Conservation (phyloP, 2,888 invertebrate genomes). For the Oscheius sp. region DNA sequence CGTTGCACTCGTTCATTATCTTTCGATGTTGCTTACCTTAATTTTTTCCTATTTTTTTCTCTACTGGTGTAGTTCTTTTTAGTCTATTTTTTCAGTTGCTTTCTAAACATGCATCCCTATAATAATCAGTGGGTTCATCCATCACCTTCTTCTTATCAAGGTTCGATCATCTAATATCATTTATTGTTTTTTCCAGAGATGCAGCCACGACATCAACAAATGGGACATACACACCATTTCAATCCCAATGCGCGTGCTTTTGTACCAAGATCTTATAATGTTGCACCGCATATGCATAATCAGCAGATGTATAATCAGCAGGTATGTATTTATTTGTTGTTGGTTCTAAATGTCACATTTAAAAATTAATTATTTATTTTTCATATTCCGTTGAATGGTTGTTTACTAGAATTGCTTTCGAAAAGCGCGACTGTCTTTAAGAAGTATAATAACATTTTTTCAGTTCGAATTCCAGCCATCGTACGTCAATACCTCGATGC, state of each 20-base stretch:
- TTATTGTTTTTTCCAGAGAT: too few relatives aligned
- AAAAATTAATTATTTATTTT: neutral
- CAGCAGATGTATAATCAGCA: slow-evolving; percentile 1
- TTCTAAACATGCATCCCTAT: neutral
- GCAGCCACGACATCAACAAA: neutral
- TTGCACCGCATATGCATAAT: neutral
- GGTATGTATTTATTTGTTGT: slow-evolving; percentile 5
- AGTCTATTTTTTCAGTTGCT: neutral
- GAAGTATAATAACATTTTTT: neutral
- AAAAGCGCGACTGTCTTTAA: neutral
- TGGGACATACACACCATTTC: neutral
- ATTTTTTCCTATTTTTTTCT: neutral
- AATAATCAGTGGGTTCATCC: neutral
- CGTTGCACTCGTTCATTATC: too few relatives aligned
- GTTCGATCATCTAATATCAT: neutral
- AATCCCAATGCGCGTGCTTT: slow-evolving; percentile 24
- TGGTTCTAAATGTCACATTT: neutral
- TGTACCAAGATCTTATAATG: slow-evolving; percentile 6
- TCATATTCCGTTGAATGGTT: neutral
- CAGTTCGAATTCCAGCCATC: slow-evolving; percentile 4
- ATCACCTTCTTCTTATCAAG: neutral
- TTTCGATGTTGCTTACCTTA: neutral
- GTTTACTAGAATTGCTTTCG: neutral
- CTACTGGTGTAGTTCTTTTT: neutral
- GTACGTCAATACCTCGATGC: neutral